phyloP scores from a whole-genome alignment of 2,888 invertebrate genomes.

The Dyspetes luteomarginatus region DNA sequence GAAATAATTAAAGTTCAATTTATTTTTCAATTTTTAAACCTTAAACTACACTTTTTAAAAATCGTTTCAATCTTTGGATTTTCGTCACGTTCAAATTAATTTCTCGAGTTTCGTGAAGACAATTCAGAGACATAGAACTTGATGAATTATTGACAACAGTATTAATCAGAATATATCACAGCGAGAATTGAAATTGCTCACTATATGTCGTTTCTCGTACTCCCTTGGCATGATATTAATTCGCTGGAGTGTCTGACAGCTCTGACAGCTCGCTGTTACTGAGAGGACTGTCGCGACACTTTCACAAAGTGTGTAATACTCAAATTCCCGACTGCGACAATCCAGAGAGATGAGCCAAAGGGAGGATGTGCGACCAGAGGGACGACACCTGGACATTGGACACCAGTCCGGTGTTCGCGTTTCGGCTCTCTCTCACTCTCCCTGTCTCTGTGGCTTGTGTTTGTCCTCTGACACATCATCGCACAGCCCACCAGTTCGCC shows the following conservation, averaged over 20 bases:
- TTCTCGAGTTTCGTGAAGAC: too few species aligned
- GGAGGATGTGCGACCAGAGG: slow-evolving; percentile 34
- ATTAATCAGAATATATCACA: neutral
- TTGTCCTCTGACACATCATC: slow-evolving; percentile 43
- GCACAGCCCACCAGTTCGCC: slow-evolving; percentile 29
- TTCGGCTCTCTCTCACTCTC: slow-evolving; percentile 28
- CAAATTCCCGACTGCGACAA: slow-evolving; percentile 42
- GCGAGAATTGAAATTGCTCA: neutral
- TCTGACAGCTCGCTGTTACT: slow-evolving; percentile 48
- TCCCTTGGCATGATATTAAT: slow-evolving; percentile 25
- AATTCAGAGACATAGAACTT: neutral
- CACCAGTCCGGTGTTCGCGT: slow-evolving; percentile 50
- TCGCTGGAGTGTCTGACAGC: slow-evolving; percentile 28
- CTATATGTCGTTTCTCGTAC: slow-evolving; percentile 8
- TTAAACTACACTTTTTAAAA: too few species aligned
- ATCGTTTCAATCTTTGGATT: too few species aligned
- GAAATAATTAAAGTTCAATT: too few species aligned
- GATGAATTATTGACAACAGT: neutral
- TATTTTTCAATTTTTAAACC: too few species aligned
- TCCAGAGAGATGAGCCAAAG: slow-evolving; percentile 33
- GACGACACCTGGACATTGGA: slow-evolving; percentile 63
- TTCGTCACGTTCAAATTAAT: too few species aligned
- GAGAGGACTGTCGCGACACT: slow-evolving; percentile 28
- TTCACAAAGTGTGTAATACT: slow-evolving; percentile 17
- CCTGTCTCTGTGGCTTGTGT: slow-evolving; percentile 6